Evolutionary conservation across 2,888 invertebrate genomes (phyloP).

Genomic region (Meganola albula): DNA sequence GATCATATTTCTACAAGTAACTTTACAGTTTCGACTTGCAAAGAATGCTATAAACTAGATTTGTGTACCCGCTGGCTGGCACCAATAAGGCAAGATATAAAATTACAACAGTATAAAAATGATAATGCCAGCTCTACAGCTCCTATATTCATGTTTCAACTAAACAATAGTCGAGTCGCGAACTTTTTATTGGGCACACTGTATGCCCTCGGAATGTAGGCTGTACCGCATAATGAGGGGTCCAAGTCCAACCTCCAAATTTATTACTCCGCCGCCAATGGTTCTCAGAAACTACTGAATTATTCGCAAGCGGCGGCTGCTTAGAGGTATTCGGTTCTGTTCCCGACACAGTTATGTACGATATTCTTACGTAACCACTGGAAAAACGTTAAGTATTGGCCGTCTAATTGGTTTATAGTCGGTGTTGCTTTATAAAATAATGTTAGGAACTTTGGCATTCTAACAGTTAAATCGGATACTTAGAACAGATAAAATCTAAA

Average conservation of each 20-base stretch:
- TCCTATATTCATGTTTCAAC: constrained; percentile 16
- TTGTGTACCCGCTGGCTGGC: too few relatives aligned
- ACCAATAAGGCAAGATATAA: too few relatives aligned
- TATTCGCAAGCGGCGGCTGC: constrained; percentile 50
- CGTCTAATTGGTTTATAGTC: constrained; percentile 29
- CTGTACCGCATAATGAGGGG: constrained; percentile 69
- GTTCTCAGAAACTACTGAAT: constrained; percentile 69
- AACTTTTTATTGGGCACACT: constrained; percentile 58
- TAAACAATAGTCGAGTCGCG: constrained; percentile 58
- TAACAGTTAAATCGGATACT: too few relatives aligned
- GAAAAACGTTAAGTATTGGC: constrained; percentile 28
- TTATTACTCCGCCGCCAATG: constrained; percentile 55
- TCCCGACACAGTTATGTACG: constrained; percentile 71
- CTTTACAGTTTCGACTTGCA: too few relatives aligned
- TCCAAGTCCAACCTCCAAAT: constrained; percentile 37
- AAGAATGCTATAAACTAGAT: too few relatives aligned
- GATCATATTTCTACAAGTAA: too few relatives aligned
- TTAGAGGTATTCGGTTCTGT: constrained; percentile 54
- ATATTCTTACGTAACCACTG: constrained; percentile 63
- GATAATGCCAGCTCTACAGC: constrained; percentile 25
- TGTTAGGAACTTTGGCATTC: background rate
- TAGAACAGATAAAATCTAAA: too few relatives aligned
- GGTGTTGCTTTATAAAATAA: constrained; percentile 9
- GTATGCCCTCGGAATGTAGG: constrained; percentile 68
- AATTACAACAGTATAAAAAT: too few relatives aligned